Conservation (phyloP, 2,888 invertebrate genomes). For the Gymnosoma rotundatum region DNA sequence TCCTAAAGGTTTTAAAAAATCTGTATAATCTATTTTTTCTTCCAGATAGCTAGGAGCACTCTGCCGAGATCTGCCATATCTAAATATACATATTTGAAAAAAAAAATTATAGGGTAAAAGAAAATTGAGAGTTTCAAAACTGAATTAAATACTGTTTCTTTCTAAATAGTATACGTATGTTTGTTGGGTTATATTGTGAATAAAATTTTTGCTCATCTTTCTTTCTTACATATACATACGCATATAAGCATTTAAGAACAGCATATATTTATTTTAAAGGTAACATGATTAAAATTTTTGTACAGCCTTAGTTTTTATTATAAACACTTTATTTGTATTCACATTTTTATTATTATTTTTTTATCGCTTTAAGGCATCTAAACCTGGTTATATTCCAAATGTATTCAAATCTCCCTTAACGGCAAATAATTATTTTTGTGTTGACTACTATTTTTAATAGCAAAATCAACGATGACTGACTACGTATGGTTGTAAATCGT, state of each 20-base stretch:
- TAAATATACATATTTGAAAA: no score
- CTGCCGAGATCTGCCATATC: no score
- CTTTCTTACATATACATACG: no score
- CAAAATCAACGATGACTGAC: slow-evolving; percentile 53
- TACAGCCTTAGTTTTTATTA: background rate
- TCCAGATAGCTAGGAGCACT: no score
- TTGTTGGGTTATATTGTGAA: background rate
- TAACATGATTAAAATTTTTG: background rate
- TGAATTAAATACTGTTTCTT: no score
- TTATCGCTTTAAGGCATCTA: slow-evolving; percentile 39
- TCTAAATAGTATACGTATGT: no score
- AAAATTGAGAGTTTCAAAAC: no score
- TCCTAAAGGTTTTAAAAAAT: no score
- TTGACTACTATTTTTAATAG: slow-evolving; percentile 34
- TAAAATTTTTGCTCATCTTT: background rate
- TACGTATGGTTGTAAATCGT: background rate
- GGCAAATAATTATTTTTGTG: slow-evolving; percentile 4
- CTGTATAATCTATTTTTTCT: no score
- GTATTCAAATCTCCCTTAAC: background rate
- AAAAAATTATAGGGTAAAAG: no score
- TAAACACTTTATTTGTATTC: slow-evolving; percentile 1
- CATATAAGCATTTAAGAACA: no score
- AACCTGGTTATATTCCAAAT: background rate
- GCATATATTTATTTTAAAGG: no score
- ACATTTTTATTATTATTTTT: slow-evolving; percentile 27